phyloP scores from a whole-genome alignment of 2,113 vertebrate species.

The Rhabdornis inornatus region DNA sequence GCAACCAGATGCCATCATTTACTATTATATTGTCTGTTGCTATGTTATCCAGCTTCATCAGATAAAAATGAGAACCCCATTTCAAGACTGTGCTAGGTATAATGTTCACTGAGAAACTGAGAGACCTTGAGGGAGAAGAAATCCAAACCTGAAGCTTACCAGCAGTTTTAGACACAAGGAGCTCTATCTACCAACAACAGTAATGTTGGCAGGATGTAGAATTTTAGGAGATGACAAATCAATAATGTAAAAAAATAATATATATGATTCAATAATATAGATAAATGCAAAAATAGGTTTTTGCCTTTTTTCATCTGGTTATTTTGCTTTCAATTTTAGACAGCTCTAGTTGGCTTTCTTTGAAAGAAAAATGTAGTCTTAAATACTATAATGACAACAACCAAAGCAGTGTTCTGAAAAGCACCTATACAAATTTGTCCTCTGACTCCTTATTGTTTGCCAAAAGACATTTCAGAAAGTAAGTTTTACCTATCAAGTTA shows the following conservation, averaged over 20 bases:
- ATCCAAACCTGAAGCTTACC: neutral
- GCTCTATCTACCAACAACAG: neutral
- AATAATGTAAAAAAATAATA: neutral
- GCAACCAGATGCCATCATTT: neutral
- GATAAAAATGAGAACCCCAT: neutral
- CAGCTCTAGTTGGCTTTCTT: neutral
- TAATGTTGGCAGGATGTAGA: neutral
- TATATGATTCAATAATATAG: neutral
- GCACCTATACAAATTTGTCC: neutral
- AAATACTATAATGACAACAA: neutral
- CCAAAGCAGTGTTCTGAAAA: neutral
- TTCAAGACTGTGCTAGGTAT: neutral
- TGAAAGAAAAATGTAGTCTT: neutral
- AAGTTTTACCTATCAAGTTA: neutral
- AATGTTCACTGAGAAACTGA: neutral
- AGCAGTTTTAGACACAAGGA: neutral
- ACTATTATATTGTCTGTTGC: neutral
- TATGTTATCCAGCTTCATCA: neutral
- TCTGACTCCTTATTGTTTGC: neutral
- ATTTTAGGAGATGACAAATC: neutral
- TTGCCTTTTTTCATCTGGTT: neutral
- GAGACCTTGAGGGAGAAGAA: neutral
- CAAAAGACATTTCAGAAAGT: neutral
- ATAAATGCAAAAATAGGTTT: neutral
- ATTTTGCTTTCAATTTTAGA: neutral